These are phyloP conservation scores for Phlogophora meticulosa DNA, from an alignment of 2,888 invertebrate genomes.

Conservation along the genomic window DNA sequence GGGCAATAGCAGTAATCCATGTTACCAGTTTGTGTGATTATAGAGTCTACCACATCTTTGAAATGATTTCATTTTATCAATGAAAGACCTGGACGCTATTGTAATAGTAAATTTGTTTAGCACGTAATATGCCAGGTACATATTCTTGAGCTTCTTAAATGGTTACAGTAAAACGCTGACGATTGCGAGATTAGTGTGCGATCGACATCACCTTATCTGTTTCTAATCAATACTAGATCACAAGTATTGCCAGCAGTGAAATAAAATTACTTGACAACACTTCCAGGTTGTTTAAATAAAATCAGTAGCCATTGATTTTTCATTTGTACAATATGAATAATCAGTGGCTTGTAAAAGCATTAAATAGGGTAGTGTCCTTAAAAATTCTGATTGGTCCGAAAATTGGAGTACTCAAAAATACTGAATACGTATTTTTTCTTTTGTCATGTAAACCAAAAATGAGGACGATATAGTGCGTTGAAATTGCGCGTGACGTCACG, in stretches of 20 bases:
- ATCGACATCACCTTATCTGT: not conserved
- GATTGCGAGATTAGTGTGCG: not conserved
- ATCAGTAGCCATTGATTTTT: constrained; percentile 83
- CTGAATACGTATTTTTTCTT: too few relatives aligned
- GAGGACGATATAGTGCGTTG: too few relatives aligned
- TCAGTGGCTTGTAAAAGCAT: constrained; percentile 76
- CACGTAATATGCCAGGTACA: not conserved
- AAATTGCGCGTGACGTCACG: too few relatives aligned
- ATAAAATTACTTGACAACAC: constrained; percentile 74
- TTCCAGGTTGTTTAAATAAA: constrained; percentile 70
- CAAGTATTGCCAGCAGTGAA: constrained; percentile 48
- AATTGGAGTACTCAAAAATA: too few relatives aligned
- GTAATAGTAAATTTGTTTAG: not conserved
- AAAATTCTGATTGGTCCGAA: too few relatives aligned
- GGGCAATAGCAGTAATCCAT: too few relatives aligned
- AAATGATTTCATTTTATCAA: too few relatives aligned
- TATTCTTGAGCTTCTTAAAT: not conserved
- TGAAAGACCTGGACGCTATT: too few relatives aligned
- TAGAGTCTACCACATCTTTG: too few relatives aligned
- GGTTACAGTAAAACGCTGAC: not conserved
- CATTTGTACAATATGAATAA: constrained; percentile 80
- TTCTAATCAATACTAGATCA: constrained; percentile 7
- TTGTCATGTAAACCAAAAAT: too few relatives aligned
- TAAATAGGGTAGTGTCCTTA: not conserved
- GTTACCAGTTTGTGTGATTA: too few relatives aligned